A percentile compares a stretch with the other conserved stretches of the same genome.
These are phyloP conservation scores for Fringilla coelebs DNA, from an alignment of 2,797 vertebrate genomes.

Conservation along the genomic window DNA sequence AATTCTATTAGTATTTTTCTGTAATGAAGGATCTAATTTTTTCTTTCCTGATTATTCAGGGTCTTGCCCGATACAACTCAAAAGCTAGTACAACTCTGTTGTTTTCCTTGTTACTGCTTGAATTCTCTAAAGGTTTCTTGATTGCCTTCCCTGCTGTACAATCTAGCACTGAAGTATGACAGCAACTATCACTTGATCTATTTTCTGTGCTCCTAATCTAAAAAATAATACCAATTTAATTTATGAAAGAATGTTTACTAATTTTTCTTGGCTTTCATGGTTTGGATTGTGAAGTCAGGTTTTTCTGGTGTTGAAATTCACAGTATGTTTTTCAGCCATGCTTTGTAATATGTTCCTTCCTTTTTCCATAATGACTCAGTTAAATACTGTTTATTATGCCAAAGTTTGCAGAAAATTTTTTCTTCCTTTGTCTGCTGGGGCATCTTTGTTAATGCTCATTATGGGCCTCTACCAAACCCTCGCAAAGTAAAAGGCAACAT, in stretches of 20 bases:
- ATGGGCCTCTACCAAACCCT: neutral
- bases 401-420: neutral
- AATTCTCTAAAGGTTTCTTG: neutral
- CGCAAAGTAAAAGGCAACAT: neutral
- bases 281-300: neutral
- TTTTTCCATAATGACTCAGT: neutral
- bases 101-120: neutral
- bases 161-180: neutral
- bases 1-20: neutral
- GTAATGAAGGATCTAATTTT: neutral
- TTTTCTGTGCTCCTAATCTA: neutral
- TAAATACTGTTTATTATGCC: neutral
- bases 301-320: neutral
- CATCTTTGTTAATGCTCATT: neutral
- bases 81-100: neutral
- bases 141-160: neutral
- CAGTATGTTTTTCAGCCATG: neutral
- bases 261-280: neutral
- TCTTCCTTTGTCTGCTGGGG: neutral
- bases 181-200: neutral
- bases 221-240: constrained; percentile 2
- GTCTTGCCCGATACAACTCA: neutral
- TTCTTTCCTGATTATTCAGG: neutral
- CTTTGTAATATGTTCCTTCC: neutral
- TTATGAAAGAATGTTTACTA: neutral